These are phyloP conservation scores for Hipparchia semele DNA, from an alignment of 2,888 invertebrate genomes.

Conservation along the genomic window DNA sequence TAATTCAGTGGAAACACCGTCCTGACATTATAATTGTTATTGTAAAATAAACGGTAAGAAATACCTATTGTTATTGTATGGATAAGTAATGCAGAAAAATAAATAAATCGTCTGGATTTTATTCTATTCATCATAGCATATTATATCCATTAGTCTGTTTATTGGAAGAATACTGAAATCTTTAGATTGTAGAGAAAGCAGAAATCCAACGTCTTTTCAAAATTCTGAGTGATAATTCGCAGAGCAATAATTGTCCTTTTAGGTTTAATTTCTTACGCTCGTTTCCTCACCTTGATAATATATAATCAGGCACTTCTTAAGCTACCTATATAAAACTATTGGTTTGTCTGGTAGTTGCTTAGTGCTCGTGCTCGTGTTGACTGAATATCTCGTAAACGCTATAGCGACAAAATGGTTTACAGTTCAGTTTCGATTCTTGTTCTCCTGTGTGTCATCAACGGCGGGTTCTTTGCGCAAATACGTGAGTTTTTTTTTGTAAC, in stretches of 20 bases:
- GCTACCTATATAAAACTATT: constrained; percentile 49
- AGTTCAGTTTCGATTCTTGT: constrained; percentile 46
- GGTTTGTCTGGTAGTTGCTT: constrained; percentile 32
- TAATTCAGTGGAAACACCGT: too few relatives aligned
- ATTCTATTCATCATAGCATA: too few relatives aligned
- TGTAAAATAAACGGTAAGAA: too few relatives aligned
- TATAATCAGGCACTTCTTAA: constrained; percentile 42
- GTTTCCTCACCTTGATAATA: constrained; percentile 44
- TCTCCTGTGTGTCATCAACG: constrained; percentile 50
- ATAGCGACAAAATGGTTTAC: constrained; percentile 44
- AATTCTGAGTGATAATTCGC: constrained; percentile 16
- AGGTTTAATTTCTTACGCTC: constrained; percentile 33
- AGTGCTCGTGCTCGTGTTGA: constrained; percentile 35
- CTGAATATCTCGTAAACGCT: constrained; percentile 30
- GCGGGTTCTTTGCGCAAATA: constrained; percentile 52
- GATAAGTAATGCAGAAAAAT: too few relatives aligned
- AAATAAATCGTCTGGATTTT: too few relatives aligned
- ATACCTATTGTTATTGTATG: too few relatives aligned
- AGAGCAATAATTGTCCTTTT: constrained; percentile 23
- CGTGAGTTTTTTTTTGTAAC: constrained; percentile 48
- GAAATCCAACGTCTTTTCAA: constrained; percentile 18
- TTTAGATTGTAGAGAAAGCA: neutral
- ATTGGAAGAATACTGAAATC: neutral
- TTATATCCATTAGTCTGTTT: neutral
- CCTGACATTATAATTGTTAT: too few relatives aligned